These are phyloP conservation scores for Lagenorhynchus albirostris DNA, from an alignment of 2,113 vertebrate species.

Conservation along the genomic window DNA sequence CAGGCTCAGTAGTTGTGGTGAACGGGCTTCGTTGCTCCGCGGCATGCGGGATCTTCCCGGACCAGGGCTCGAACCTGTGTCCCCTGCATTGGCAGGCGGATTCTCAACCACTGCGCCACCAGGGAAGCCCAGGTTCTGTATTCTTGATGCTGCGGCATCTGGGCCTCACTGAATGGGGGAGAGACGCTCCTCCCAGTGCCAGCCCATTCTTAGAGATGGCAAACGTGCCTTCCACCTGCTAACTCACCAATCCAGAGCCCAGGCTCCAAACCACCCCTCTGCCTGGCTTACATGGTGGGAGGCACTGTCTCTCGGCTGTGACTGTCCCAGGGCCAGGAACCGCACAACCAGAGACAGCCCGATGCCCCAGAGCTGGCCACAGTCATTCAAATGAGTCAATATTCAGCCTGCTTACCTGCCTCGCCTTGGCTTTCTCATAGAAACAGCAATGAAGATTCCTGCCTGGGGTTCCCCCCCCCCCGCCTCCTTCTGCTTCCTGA, in stretches of 20 bases:
- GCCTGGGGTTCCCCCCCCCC: neutral
- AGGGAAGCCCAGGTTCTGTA: neutral
- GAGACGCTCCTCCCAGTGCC: neutral
- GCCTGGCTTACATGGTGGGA: neutral
- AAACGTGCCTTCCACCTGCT: neutral
- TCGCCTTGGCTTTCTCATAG: neutral
- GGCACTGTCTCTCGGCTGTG: neutral
- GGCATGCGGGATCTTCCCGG: too few relatives aligned
- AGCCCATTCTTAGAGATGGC: neutral
- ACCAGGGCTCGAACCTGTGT: too few relatives aligned
- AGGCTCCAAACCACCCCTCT: accelerated
- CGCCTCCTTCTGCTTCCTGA: neutral
- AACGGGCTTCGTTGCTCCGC: too few relatives aligned
- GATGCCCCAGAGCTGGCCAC: too few relatives aligned
- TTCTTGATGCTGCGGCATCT: neutral
- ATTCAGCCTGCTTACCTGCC: neutral
- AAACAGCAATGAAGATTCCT: neutral
- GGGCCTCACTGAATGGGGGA: too few relatives aligned
- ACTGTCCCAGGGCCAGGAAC: neutral
- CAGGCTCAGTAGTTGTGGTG: too few relatives aligned
- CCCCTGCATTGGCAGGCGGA: too few relatives aligned
- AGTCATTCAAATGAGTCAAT: neutral
- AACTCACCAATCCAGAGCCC: neutral
- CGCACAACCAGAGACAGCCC: too few relatives aligned
- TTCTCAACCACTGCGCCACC: too few relatives aligned